Conservation (phyloP, 2,797 vertebrate genomes). For the Lemur catta region DNA sequence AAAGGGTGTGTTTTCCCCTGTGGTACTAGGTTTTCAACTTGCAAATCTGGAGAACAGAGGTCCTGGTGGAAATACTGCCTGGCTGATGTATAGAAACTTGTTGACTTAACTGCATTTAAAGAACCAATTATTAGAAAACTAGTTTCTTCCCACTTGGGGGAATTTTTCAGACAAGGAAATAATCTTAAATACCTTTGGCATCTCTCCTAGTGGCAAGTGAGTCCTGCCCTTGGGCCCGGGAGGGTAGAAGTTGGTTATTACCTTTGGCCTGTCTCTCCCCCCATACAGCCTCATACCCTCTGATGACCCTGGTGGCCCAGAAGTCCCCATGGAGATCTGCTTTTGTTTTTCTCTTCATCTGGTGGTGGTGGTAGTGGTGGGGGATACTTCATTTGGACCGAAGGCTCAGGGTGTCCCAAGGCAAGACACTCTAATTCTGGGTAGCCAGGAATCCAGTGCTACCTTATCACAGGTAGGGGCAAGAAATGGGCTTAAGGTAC, state of each 20-base stretch:
- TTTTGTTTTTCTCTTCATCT: neutral
- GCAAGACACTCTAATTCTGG: neutral
- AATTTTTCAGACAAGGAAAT: neutral
- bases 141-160: neutral
- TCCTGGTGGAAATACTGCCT: slow-evolving; percentile 72
- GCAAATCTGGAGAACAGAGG: slow-evolving; percentile 76
- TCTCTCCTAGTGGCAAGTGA: neutral
- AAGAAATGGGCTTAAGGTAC: neutral
- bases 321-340: neutral
- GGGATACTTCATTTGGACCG: neutral
- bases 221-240: neutral
- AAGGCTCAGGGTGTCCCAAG: neutral
- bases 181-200: neutral
- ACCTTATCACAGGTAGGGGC: neutral
- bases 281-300: neutral
- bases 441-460: neutral
- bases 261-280: neutral
- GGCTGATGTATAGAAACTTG: slow-evolving; percentile 34
- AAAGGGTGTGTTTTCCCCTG: slow-evolving; percentile 74
- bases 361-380: neutral
- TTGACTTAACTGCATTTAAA: slow-evolving; percentile 73
- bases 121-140: neutral
- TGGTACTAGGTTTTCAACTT: slow-evolving; percentile 79
- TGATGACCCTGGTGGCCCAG: neutral
- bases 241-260: neutral